These are phyloP conservation scores for Sphyrna mokarran DNA, from an alignment of 2,113 vertebrate species.

Conservation along the genomic window DNA sequence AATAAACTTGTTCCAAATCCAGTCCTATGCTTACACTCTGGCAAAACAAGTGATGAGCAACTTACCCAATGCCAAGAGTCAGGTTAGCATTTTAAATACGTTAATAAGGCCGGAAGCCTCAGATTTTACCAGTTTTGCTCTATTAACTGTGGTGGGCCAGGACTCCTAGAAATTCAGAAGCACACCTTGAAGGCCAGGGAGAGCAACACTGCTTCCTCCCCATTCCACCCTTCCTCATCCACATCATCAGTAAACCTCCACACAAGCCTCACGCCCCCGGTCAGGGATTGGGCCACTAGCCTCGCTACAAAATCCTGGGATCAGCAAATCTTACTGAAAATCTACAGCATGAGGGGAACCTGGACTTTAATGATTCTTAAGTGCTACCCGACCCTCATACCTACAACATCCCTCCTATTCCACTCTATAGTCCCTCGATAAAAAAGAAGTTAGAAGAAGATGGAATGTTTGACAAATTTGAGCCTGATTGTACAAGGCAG, in stretches of 20 bases:
- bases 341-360: neutral
- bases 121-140: neutral
- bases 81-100: neutral
- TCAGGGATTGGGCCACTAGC: neutral
- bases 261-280: too few relatives aligned
- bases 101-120: neutral
- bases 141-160: neutral
- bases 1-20: neutral
- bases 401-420: too few relatives aligned
- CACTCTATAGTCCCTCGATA: too few relatives aligned
- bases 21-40: too few relatives aligned
- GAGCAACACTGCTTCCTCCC: too few relatives aligned
- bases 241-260: neutral
- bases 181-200: neutral
- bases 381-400: neutral
- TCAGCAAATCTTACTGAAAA: too few relatives aligned
- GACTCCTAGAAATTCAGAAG: neutral
- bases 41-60: neutral
- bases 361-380: neutral
- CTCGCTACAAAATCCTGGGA: neutral
- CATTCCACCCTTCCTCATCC: neutral
- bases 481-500: too few relatives aligned
- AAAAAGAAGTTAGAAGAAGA: too few relatives aligned
- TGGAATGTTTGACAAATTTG: too few relatives aligned
- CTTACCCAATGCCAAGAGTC: neutral